phyloP scores from a whole-genome alignment of 2,113 vertebrate species.

The Sapajus apella region DNA sequence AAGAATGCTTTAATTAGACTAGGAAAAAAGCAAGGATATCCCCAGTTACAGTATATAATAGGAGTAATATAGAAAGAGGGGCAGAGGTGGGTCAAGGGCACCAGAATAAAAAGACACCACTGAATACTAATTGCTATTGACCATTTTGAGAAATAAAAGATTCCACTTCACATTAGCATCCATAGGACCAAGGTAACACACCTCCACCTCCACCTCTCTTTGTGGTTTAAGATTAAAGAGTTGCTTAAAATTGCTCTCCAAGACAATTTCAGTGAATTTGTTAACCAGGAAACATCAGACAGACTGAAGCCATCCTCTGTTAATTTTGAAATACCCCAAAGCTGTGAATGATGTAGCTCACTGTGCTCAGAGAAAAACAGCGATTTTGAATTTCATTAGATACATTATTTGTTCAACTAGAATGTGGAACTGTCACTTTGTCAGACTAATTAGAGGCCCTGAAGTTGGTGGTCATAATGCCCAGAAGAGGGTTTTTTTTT shows the following conservation, averaged over 20 bases:
- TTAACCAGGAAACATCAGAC: conserved; percentile 27
- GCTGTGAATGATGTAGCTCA: not conserved
- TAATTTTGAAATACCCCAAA: conserved; percentile 48
- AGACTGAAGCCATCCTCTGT: not conserved
- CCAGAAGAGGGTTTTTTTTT: conserved; percentile 8
- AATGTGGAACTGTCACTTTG: conserved; percentile 52
- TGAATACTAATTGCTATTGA: conserved; percentile 61
- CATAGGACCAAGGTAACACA: not conserved
- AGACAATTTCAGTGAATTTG: not conserved
- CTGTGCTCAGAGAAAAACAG: not conserved
- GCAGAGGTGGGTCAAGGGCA: conserved; percentile 27
- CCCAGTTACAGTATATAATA: not conserved
- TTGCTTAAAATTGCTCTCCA: not conserved
- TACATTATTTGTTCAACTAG: conserved; percentile 52
- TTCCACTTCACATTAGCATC: not conserved
- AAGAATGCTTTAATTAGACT: conserved; percentile 48
- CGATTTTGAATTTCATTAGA: conserved; percentile 64
- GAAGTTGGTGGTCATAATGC: conserved; percentile 20
- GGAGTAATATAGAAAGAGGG: not conserved
- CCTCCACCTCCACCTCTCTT: not conserved
- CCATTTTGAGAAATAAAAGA: not conserved
- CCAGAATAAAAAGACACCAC: not conserved
- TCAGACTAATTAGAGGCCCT: conserved; percentile 57
- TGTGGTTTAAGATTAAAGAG: not conserved
- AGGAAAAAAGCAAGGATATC: not conserved